Evolutionary conservation across 2,888 invertebrate genomes (phyloP).

Genomic region (Globia sparganii): DNA sequence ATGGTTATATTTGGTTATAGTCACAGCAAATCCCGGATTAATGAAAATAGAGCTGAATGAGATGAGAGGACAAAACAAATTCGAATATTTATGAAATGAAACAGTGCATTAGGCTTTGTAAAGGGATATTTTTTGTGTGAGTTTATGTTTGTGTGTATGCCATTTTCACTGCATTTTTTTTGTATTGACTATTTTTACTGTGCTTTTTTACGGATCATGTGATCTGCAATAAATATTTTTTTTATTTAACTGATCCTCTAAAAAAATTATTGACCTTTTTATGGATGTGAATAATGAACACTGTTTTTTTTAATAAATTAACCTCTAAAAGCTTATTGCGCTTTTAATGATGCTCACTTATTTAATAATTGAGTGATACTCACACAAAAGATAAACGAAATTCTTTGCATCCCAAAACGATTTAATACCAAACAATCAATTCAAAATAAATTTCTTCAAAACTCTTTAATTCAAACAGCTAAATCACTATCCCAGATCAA

Average conservation of each 20-base stretch:
- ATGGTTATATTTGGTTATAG: background rate
- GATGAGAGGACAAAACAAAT: background rate
- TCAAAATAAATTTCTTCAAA: background rate
- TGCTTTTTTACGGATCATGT: too few relatives aligned
- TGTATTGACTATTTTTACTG: too few relatives aligned
- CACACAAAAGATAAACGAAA: background rate
- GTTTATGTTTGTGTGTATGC: too few relatives aligned
- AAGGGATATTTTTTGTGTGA: too few relatives aligned
- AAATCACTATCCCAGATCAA: background rate
- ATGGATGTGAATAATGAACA: background rate
- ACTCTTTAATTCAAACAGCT: background rate
- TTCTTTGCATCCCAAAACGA: background rate
- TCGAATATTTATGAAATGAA: background rate
- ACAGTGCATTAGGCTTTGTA: background rate
- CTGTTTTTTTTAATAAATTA: background rate
- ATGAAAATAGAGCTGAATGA: background rate
- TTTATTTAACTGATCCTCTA: background rate
- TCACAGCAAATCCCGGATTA: conserved; percentile 17
- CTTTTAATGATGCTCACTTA: background rate
- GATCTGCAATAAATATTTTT: too few relatives aligned
- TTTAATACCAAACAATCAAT: background rate
- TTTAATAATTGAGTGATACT: background rate
- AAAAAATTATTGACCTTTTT: background rate
- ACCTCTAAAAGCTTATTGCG: background rate
- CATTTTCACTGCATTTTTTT: too few relatives aligned